Evolutionary conservation across 2,113 vertebrate species (phyloP).

Genomic region (Sphaerodactylus townsendi): DNA sequence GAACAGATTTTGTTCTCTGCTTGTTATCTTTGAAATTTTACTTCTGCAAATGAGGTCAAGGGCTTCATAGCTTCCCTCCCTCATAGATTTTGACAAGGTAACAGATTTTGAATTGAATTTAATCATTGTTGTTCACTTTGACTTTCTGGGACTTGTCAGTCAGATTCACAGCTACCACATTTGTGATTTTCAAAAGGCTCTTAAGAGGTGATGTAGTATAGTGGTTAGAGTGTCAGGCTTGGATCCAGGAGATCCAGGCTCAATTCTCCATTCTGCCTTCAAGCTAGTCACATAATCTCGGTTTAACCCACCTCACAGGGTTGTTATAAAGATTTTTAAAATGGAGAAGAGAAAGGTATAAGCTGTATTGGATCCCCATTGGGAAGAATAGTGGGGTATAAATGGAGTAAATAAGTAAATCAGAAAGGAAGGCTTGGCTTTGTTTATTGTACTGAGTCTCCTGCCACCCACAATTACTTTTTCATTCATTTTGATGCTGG

Average conservation of each 20-base stretch:
- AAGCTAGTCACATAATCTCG: too few species aligned
- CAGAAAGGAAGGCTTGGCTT: too few species aligned
- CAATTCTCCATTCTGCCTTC: too few species aligned
- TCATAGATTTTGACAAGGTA: neutral
- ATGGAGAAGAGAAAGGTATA: too few species aligned
- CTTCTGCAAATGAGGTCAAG: neutral
- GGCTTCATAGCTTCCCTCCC: neutral
- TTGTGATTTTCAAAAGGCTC: neutral
- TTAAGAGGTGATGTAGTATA: neutral
- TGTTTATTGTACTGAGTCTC: too few species aligned
- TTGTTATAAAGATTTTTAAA: neutral
- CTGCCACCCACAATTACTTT: neutral
- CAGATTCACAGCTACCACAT: neutral
- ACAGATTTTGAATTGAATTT: neutral
- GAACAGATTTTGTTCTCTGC: neutral
- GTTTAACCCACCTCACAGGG: too few species aligned
- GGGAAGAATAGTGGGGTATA: too few species aligned
- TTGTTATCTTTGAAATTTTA: neutral
- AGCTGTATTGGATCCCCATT: too few species aligned
- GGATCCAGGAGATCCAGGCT: too few species aligned
- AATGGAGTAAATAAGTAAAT: too few species aligned
- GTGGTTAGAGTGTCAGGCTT: too few species aligned
- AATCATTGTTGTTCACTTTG: neutral
- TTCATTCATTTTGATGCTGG: neutral
- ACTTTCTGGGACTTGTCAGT: neutral